Base-by-base conservation (phyloP, 2,113 vertebrate genomes). In the Epinephelus fuscoguttatus region DNA sequence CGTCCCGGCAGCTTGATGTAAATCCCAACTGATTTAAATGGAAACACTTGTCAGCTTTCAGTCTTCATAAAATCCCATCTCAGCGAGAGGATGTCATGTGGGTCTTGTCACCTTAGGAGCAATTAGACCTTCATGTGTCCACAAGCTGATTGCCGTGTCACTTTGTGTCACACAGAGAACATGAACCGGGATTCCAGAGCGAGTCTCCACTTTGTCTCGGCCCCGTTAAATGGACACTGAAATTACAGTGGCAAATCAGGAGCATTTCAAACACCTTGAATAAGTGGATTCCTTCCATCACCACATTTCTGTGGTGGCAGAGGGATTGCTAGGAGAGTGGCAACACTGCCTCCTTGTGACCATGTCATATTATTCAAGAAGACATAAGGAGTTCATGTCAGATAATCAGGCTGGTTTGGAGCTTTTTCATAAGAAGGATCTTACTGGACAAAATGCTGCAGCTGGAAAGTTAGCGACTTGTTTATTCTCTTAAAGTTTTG, bases 271-370 rank as follows among this genome's bases (percentile, higher is more conserved):
- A 63, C 72, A 62, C 78, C 56, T 78, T 17, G 18, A 70, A 68
- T 63, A 60, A 57, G 59, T 23, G 42, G 47, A 45, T 70, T 69
- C 52, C 25, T 13, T 61, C 47, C 40, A 33, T 56, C 21, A 1
- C 23, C 33, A 12, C 59, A 21, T 75, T 45, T 23, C 18, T 2
- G 0, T 3, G 73, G 23, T 30, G 30, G 2, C 23, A 61, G 30
- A 27, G 6, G 57, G 70, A 21, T 15, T 27, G 76, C 21, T 4
- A 74, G 83, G 40, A 78, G 80, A 94, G 93, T 81, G 91, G 66
- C 92, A 94, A 95, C 84, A 94, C 90, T 93, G 93, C 92, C 94
- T 91, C 93, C 93, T 89, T 75, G 91, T 94, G 94, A 72, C 71
- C 78, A 45, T 19, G 21, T 75, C 47, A 6, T 9, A 72, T 67